Evolutionary conservation across 2,888 invertebrate species (phyloP).

Genomic region (Rapana venosa): DNA sequence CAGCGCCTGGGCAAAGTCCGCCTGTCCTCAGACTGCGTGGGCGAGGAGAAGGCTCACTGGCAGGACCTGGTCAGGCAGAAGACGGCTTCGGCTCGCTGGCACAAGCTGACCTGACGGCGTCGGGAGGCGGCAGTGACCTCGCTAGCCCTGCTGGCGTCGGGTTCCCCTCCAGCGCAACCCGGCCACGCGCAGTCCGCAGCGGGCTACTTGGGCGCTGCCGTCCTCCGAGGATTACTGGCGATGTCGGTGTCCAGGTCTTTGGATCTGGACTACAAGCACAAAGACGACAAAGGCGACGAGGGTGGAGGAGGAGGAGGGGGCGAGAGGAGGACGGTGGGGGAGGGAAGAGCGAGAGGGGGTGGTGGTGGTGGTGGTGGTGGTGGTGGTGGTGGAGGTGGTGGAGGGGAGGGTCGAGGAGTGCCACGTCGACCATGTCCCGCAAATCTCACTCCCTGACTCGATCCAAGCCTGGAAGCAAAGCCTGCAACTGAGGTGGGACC

Average conservation of each 20-base stretch:
- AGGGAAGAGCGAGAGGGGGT: background rate
- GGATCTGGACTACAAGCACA: constrained; percentile 35
- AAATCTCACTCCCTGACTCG: background rate
- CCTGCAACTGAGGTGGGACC: background rate
- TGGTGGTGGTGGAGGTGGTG: too few species aligned
- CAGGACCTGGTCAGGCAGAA: constrained; percentile 71
- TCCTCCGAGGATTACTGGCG: constrained; percentile 39
- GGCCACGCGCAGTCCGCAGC: constrained; percentile 28
- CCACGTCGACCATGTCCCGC: background rate
- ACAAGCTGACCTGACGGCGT: constrained; percentile 58
- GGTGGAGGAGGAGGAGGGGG: background rate
- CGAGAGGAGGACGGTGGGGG: background rate
- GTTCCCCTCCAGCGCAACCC: background rate
- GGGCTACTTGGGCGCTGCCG: constrained; percentile 32
- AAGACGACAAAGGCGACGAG: background rate
- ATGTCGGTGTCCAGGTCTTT: constrained; percentile 40
- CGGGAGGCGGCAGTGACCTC: constrained; percentile 30
- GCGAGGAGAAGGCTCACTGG: constrained; percentile 72
- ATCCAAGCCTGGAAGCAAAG: background rate
- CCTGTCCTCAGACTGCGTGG: constrained; percentile 79
- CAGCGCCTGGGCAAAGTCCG: constrained; percentile 82
- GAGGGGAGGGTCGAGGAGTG: background rate
- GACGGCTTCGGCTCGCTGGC: constrained; percentile 72
- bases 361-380: background rate
- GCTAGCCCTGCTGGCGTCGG: background rate